Base-by-base conservation (phyloP, 2,888 invertebrate species). In the Campoplex nolae region DNA sequence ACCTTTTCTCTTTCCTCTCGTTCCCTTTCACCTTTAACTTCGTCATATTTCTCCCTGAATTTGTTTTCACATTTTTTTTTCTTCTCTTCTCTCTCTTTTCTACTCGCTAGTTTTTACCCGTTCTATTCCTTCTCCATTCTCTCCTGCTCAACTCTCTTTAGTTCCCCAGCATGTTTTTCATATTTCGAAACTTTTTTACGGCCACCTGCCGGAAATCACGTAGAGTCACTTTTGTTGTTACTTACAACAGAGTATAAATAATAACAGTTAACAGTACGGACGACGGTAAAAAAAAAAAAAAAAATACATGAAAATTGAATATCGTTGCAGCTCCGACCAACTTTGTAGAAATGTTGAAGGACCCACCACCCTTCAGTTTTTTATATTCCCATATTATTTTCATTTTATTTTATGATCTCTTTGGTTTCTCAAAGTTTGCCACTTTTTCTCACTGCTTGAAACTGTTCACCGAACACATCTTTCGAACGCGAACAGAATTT, bases 171-270 rank as follows among this genome's bases (percentile, higher is more conserved):
- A 62, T 62, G 67, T 78, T 83, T 83, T 71, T 75, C 42, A 74
- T 65, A 76, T 75, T 79, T 75, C 62, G 70, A 75, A 86, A 86
- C 62, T 75, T 83, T 85, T 45, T 32, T 42, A 16, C 18, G 65
- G 65, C 11, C 83, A 79, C 65, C 62, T 79, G 86, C 18, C 71
- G 51, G 58, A 58, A 42, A 35, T 9, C 32, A 54, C 65, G 75
- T 70, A 68, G 42, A 54, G 18, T 13, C n/a, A 74, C 67, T 58
- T 42, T 42, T 45, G 23, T 42, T 9, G 42, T 70, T 56, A 45
- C 45, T 9, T 45, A 35, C 68, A 23, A 23, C 18, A 38, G 58
- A 73, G 48, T 70, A 38, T 45, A 7, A 79, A 62, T 82, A 75
- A 83, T 74, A 78, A 77, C 48, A 58, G 54, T 68, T 42, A 67